Evolutionary conservation across 2,797 vertebrate species (phyloP).

Genomic region (Cercopithecus mitis): DNA sequence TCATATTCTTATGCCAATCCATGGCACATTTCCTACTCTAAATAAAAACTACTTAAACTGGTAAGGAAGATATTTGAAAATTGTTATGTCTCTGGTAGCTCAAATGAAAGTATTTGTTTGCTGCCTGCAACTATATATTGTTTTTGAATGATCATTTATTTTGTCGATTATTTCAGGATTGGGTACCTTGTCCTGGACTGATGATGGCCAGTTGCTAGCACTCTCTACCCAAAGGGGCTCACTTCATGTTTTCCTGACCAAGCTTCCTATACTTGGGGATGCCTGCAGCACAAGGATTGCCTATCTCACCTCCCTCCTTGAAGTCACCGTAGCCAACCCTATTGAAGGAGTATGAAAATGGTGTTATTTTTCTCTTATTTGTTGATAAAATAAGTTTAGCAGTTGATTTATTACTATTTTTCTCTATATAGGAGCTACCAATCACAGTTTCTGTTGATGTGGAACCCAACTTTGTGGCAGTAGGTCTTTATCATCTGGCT

Average conservation of each 20-base stretch:
- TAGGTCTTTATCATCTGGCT: slow-evolving; percentile 94
- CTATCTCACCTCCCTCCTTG: slow-evolving; percentile 96
- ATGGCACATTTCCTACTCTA: neutral
- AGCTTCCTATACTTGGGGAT: slow-evolving; percentile 94
- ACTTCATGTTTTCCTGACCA: slow-evolving; percentile 95
- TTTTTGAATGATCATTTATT: neutral
- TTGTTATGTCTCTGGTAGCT: neutral
- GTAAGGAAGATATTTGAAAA: neutral
- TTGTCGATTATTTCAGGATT: slow-evolving; percentile 87
- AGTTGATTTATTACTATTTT: slow-evolving; percentile 43
- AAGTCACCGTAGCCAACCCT: slow-evolving; percentile 94
- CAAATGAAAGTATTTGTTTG: neutral
- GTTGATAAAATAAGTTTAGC: slow-evolving; percentile 5
- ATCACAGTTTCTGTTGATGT: slow-evolving; percentile 93
- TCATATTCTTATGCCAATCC: neutral
- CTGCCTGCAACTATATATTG: neutral
- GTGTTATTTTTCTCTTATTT: slow-evolving; percentile 62
- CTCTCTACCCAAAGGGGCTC: slow-evolving; percentile 93
- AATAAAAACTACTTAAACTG: neutral
- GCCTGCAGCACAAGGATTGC: slow-evolving; percentile 92
- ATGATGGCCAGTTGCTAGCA: slow-evolving; percentile 96
- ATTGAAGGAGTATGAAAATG: slow-evolving; percentile 90
- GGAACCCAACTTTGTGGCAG: slow-evolving; percentile 94
- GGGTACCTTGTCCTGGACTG: slow-evolving; percentile 95
- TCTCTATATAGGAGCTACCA: slow-evolving; percentile 86